Percentiles rank a stretch among this genome's conserved stretches.
Evolutionary conservation across 53 echinoderm and acorn worm species (phyloP).

Genomic region (Temnopleurus reevesii): DNA sequence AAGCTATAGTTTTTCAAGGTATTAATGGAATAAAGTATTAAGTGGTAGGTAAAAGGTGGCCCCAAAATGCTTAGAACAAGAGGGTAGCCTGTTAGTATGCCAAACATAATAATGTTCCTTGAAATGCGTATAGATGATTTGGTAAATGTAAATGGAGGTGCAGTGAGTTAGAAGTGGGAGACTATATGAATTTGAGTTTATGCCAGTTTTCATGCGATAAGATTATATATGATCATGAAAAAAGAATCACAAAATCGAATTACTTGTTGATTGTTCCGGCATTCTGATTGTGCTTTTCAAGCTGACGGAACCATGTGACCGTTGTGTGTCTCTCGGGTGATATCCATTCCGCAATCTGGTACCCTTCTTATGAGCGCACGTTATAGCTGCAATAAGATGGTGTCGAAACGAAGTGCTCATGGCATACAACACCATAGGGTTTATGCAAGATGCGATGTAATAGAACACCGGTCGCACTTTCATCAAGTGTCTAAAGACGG

Average conservation of each 20-base stretch:
- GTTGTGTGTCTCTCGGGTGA: neutral
- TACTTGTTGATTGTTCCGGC: conserved; percentile 54
- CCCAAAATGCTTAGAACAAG: too few relatives aligned
- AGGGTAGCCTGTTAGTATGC: too few relatives aligned
- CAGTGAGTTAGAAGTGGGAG: too few relatives aligned
- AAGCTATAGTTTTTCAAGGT: neutral
- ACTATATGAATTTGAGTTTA: too few relatives aligned
- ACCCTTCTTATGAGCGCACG: conserved; percentile 34
- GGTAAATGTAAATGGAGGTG: neutral
- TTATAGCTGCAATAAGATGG: conserved; percentile 12
- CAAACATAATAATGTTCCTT: too few relatives aligned
- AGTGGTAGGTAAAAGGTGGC: too few relatives aligned
- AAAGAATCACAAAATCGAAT: conserved; percentile 40
- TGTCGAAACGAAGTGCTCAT: conserved; percentile 55
- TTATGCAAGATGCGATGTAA: conserved; percentile 49
- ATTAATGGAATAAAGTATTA: too few relatives aligned
- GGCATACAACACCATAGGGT: conserved; percentile 42
- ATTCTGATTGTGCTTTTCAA: conserved; percentile 54
- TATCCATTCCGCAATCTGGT: conserved; percentile 28
- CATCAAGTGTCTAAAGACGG: neutral
- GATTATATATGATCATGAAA: neutral
- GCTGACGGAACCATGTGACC: conserved; percentile 14
- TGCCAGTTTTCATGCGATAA: neutral
- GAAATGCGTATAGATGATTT: too few relatives aligned
- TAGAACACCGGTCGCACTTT: conserved; percentile 10